Evolutionary conservation across 2,113 vertebrate genomes (phyloP).

Genomic region (Planiliza haematocheilus): DNA sequence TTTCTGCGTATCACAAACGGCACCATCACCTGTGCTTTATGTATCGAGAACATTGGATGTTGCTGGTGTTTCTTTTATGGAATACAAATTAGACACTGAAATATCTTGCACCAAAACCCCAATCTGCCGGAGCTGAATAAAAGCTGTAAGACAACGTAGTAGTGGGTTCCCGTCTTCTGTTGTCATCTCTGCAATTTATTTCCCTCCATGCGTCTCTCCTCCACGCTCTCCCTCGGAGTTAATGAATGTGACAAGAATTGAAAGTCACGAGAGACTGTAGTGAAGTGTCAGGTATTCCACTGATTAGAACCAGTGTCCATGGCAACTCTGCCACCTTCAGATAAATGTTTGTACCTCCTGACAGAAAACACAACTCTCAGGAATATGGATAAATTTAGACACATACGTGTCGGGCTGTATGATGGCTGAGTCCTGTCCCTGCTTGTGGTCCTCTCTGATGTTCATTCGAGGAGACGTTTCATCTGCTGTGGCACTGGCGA

Average conservation of each 20-base stretch:
- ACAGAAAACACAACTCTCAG: constrained; percentile 27
- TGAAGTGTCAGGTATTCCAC: constrained; percentile 61
- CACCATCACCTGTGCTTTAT: too few relatives aligned
- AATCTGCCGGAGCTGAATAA: background rate
- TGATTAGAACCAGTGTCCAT: constrained; percentile 69
- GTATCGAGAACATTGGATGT: too few relatives aligned
- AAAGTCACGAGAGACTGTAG: constrained; percentile 40
- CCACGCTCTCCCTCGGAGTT: constrained; percentile 25
- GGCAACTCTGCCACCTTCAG: constrained; percentile 53
- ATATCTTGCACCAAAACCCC: background rate
- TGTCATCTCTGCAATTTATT: constrained; percentile 5
- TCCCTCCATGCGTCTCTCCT: background rate
- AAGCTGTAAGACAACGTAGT: background rate
- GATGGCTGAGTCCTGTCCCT: background rate
- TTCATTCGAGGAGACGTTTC: constrained; percentile 9
- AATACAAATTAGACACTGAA: background rate
- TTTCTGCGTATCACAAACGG: too few relatives aligned
- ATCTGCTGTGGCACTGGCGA: background rate
- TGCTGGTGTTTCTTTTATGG: too few relatives aligned
- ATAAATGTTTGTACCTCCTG: constrained; percentile 41
- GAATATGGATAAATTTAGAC: constrained; percentile 1
- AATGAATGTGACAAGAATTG: constrained; percentile 48
- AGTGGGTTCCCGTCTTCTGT: background rate
- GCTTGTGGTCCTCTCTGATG: background rate
- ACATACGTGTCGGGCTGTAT: background rate